phyloP scores from a whole-genome alignment of 2,888 invertebrate genomes.

The Mellilla xanthometata region DNA sequence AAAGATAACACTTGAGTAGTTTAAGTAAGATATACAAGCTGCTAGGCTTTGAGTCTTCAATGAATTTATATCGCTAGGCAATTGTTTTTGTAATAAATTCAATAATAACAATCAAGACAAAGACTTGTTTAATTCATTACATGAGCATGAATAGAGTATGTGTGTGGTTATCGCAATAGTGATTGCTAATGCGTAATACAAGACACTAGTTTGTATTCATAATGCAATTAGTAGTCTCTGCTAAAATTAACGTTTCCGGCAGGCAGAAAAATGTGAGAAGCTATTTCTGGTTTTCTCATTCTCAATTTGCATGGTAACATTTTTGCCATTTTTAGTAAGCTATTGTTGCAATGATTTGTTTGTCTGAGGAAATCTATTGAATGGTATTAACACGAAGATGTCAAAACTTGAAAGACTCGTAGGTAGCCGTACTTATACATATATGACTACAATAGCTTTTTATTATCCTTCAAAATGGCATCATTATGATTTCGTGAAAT shows the following conservation, averaged over 20 bases:
- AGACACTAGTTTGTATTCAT: slow-evolving; percentile 26
- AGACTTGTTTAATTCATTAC: slow-evolving; percentile 38
- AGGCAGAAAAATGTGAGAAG: slow-evolving; percentile 16
- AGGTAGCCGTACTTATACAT: too few relatives aligned
- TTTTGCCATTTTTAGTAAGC: too few relatives aligned
- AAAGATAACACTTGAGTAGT: not conserved
- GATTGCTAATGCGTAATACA: slow-evolving; percentile 23
- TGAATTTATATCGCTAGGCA: slow-evolving; percentile 9
- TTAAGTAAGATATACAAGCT: not conserved
- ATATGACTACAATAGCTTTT: too few relatives aligned
- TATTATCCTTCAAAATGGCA: too few relatives aligned
- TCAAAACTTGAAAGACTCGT: too few relatives aligned
- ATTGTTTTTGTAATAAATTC: slow-evolving; percentile 22
- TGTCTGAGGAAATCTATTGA: too few relatives aligned
- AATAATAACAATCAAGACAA: slow-evolving; percentile 31
- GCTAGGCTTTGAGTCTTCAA: too few relatives aligned
- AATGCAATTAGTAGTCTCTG: slow-evolving; percentile 25
- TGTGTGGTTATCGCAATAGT: slow-evolving; percentile 30
- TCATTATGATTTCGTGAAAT: too few relatives aligned
- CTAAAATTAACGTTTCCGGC: slow-evolving; percentile 27
- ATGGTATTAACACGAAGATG: too few relatives aligned
- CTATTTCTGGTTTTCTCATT: slow-evolving; percentile 13
- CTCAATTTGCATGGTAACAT: not conserved
- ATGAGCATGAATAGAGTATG: slow-evolving; percentile 25
- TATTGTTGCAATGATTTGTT: too few relatives aligned